Conservation (phyloP, 2,113 vertebrate genomes). For the Semicossyphus pulcher region DNA sequence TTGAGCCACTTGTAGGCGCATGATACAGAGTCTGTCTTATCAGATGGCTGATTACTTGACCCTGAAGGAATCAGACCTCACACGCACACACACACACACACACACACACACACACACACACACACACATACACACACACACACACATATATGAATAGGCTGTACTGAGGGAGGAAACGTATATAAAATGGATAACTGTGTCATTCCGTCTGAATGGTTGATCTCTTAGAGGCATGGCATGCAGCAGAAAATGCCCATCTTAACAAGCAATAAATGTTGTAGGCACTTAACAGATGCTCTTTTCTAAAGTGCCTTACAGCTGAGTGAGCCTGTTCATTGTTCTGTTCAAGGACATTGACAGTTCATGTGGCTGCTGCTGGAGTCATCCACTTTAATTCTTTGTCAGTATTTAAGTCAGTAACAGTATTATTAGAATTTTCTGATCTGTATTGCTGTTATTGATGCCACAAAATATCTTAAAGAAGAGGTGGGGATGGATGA, state of each 20-base stretch:
- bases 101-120: constrained; percentile 37
- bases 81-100: constrained; percentile 23
- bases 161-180: background rate
- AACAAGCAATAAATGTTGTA: constrained; percentile 8
- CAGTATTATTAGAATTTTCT: no score
- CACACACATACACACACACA: constrained; percentile 23
- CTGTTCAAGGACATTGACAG: constrained; percentile 33
- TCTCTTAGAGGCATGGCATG: background rate
- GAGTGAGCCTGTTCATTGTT: constrained; percentile 27
- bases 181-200: background rate
- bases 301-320: constrained; percentile 31
- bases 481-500: no score
- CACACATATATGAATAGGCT: constrained; percentile 10
- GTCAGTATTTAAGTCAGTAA: background rate
- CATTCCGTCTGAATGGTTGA: constrained; percentile 20
- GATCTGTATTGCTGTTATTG: no score
- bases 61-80: constrained; percentile 48
- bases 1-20: constrained; percentile 59
- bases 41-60: constrained; percentile 62
- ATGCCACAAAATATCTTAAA: no score
- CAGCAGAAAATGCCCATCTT: background rate
- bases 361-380: background rate
- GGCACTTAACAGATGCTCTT: constrained; percentile 37
- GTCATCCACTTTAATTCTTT: background rate
- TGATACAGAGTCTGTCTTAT: constrained; percentile 60